These are phyloP conservation scores for Monopterus albus DNA, from an alignment of 2,113 vertebrate species.

Conservation along the genomic window DNA sequence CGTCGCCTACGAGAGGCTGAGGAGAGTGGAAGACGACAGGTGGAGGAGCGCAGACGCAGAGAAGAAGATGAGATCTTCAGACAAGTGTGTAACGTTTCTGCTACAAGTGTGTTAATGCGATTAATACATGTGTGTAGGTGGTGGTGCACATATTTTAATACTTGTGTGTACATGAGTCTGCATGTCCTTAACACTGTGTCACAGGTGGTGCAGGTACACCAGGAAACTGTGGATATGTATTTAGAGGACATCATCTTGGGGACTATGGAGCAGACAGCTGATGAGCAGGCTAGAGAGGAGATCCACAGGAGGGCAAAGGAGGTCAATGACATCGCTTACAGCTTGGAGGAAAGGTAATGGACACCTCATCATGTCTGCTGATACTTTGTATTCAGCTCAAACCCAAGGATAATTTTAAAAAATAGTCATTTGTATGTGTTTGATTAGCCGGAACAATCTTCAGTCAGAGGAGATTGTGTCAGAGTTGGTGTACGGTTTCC, in stretches of 20 bases:
- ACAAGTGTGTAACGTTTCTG: constrained; percentile 78
- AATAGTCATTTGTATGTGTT: constrained; percentile 20
- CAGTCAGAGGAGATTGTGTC: constrained; percentile 95
- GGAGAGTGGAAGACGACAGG: constrained; percentile 90
- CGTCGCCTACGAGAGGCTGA: constrained; percentile 88
- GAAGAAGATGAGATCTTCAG: constrained; percentile 92
- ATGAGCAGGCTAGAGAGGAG: constrained; percentile 91
- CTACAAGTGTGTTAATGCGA: not conserved
- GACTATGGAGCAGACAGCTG: constrained; percentile 82
- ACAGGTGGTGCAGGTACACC: constrained; percentile 90
- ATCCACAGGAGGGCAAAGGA: constrained; percentile 85
- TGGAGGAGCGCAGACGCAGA: constrained; percentile 83
- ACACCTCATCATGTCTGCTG: not conserved
- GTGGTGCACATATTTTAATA: not conserved
- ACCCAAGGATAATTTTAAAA: not conserved
- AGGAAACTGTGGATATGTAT: constrained; percentile 90
- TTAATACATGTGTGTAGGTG: not conserved
- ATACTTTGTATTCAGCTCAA: not conserved
- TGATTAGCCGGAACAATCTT: constrained; percentile 79
- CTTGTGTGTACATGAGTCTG: not conserved
- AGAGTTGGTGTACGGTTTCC: constrained; percentile 92
- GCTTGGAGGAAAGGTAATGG: constrained; percentile 86
- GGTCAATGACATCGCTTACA: constrained; percentile 88
- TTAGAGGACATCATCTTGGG: constrained; percentile 90
- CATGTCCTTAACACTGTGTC: constrained; percentile 16